Evolutionary conservation across 2,888 invertebrate species (phyloP), one percentile per base, ranked within the genome.

Genomic region (Hyppa rectilinea): DNA sequence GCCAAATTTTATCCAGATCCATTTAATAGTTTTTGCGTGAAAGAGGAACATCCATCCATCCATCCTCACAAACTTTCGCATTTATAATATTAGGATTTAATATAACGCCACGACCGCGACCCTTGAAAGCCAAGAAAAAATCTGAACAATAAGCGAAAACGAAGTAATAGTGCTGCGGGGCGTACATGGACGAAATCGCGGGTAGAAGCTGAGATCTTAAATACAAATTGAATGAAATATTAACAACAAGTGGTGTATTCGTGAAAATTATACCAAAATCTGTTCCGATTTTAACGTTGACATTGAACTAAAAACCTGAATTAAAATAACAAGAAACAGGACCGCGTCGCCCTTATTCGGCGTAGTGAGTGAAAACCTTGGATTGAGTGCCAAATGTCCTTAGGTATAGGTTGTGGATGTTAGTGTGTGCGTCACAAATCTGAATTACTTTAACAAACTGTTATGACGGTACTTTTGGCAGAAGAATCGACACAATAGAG

Each of bases 251-350:
- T 14, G 6, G 34, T 40, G 10, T 49, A 47, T 50, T 34, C 36
- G 53, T 36, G 31, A 61, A 56, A 40, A 68, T 43, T 56, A 12
- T n/a, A 23, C 47, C 40, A 64, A 50, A 56, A n/a, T 67, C 29
- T 45, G 43, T 52, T 31, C n/a, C 10, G 20, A 29, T 52, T 59
- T 38, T n/a, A 34, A 64, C 2, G 40, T 60, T 64, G 63, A 47
- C 77, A 81, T 70, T 78, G 81, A 60, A 52, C 71, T 70, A 50
- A n/a, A 64, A 78, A 77, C 52, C 71, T 49, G 43, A 81, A 53
- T 61, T 53, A 1, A 23, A 73, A 50, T 36, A 53, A 63, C 31
- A 23, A 29, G 31, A 34, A 23, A 76, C 63, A 43, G 59, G 55
- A 45, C 45, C 34, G 17, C 23, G 49, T 63, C 50, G n/a, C 60